Base-by-base conservation (phyloP, 2,113 vertebrate species). In the Megaleporinus macrocephalus region DNA sequence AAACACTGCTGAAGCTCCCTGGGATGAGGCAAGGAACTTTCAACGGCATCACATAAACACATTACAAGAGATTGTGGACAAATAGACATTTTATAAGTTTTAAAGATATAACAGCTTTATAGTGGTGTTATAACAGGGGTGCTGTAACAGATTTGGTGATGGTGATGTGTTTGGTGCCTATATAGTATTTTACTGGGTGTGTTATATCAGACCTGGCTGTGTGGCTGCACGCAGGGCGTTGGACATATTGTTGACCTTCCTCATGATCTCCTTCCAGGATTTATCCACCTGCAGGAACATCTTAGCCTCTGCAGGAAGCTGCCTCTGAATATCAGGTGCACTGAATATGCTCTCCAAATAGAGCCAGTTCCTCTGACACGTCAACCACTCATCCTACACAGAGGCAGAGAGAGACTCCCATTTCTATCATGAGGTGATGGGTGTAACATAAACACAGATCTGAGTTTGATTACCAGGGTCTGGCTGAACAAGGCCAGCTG, bases 291-390 rank as follows among this genome's bases (percentile, higher is more conserved):
- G 91, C 62, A 94, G 88, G 89, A 97, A 97, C 94, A 95, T 95
- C 88, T 95, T 96, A 69, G 95, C 92, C 89, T 97, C 96, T 2
- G 91, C 92, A 18, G 95, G 94, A 30, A 97, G 83, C 86, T 95
- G 95, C 62, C 93, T 93, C 84, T 94, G 93, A 84, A 96, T 96
- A 85, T 96, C 94, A 30, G 95, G 94, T 71, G 94, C 94, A 72
- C 89, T 93, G 81, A 97, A 97, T 87, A 96, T 96, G 81, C 95
- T 96, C 89, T 95, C 95, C 13, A 97, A 89, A 73, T 96, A 96
- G 0, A 97, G 89, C 94, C 93, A 97, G 83, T 94, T 96, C 80
- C 94, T 94, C 87, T 97, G 95, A 78, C 95, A 96, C 3, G 62
- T 94, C 74, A 96, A 81, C 95, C 95, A 96, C 80, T 96, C 94